Evolutionary conservation across 2,888 invertebrate species (phyloP).

Genomic region (Spodoptera exigua): DNA sequence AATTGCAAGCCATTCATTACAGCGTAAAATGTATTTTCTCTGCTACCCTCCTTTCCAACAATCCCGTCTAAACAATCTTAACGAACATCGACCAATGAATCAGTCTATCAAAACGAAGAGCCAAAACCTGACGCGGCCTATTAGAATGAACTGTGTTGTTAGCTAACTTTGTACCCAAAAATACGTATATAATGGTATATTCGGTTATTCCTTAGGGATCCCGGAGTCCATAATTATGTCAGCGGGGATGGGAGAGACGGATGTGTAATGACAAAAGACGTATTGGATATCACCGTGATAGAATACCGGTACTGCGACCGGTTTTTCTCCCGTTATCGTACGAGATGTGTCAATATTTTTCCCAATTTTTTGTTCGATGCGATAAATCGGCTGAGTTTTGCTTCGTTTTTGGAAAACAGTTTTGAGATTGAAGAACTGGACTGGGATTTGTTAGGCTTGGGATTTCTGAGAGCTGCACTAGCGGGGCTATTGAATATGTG

Average conservation of each 20-base stretch:
- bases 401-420: slow-evolving; percentile 35
- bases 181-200: slow-evolving; percentile 44
- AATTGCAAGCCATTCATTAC: slow-evolving; percentile 46
- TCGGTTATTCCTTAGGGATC: slow-evolving; percentile 42
- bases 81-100: slow-evolving; percentile 40
- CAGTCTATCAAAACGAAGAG: slow-evolving; percentile 44
- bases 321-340: slow-evolving; percentile 51
- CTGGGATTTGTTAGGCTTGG: slow-evolving; percentile 23
- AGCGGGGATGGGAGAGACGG: slow-evolving; percentile 62
- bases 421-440: slow-evolving; percentile 37
- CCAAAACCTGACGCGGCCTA: slow-evolving; percentile 31
- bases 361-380: slow-evolving; percentile 48
- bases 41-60: slow-evolving; percentile 14
- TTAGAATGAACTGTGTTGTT: slow-evolving; percentile 54
- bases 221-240: slow-evolving; percentile 75
- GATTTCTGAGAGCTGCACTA: slow-evolving; percentile 17
- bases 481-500: slow-evolving; percentile 30
- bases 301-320: slow-evolving; percentile 53
- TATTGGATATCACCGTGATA: slow-evolving; percentile 69
- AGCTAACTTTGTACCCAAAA: slow-evolving; percentile 48
- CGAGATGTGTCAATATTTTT: slow-evolving; percentile 57
- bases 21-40: slow-evolving; percentile 35
- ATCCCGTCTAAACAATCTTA: slow-evolving; percentile 34
- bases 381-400: slow-evolving; percentile 55
- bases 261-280: slow-evolving; percentile 79